Evolutionary conservation across 1,140 invertebrate species (phyloP).

Genomic region (Drosophila grimshawi): DNA sequence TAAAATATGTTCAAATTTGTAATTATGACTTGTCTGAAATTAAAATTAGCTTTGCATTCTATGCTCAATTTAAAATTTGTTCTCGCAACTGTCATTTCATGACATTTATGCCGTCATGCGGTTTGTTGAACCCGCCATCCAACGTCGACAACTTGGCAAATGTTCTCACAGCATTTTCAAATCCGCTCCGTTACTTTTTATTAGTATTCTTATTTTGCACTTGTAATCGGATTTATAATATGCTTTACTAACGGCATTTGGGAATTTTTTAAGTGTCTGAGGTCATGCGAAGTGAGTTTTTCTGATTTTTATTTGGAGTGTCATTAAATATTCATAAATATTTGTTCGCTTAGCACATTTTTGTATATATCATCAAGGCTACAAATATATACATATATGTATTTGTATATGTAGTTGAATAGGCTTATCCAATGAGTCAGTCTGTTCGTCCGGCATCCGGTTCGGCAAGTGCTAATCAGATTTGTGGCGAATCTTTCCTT

Average conservation of each 20-base stretch:
- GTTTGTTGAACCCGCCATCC: conserved; percentile 24
- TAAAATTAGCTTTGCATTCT: conserved; percentile 25
- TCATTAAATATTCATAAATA: conserved; percentile 64
- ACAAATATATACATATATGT: background rate
- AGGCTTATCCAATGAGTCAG: conserved; percentile 44
- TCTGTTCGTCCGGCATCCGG: conserved; percentile 47
- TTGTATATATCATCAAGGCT: conserved; percentile 52
- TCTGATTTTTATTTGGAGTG: conserved; percentile 42
- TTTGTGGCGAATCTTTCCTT: conserved; percentile 54
- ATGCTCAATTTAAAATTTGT: conserved; percentile 21
- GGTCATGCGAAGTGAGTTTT: conserved; percentile 48
- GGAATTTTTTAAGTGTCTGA: conserved; percentile 26
- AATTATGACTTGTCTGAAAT: conserved; percentile 35
- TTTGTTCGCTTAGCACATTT: conserved; percentile 74
- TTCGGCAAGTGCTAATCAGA: conserved; percentile 67
- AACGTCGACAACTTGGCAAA: conserved; percentile 8
- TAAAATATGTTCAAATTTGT: background rate
- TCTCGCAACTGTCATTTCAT: conserved; percentile 39
- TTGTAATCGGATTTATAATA: conserved; percentile 60
- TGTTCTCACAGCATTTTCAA: conserved; percentile 35
- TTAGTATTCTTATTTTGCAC: conserved; percentile 17
- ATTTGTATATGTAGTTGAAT: conserved; percentile 8
- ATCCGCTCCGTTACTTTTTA: conserved; percentile 53
- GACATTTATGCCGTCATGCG: conserved; percentile 41
- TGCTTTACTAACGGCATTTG: conserved; percentile 59